These are phyloP conservation scores for Bungarus multicinctus DNA, from an alignment of 2,113 vertebrate genomes.

Conservation along the genomic window DNA sequence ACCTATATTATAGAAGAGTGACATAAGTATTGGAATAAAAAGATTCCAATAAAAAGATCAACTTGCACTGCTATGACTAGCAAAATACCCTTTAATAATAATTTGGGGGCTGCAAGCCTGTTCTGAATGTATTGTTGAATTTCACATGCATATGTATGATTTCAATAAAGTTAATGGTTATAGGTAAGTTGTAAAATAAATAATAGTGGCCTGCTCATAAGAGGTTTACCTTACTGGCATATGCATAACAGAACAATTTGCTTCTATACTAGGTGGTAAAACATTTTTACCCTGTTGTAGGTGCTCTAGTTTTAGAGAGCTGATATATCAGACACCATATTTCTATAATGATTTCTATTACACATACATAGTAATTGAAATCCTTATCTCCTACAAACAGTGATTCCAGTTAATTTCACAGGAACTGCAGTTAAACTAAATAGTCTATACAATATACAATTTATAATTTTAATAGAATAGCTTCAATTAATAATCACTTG, in stretches of 20 bases:
- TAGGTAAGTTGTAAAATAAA: conserved; percentile 1
- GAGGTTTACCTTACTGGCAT: not conserved
- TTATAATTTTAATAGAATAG: not conserved
- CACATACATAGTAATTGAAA: not conserved
- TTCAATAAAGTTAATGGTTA: not conserved
- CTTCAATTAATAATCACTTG: not conserved
- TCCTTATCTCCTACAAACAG: not conserved
- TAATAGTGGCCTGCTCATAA: not conserved
- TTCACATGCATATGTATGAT: not conserved
- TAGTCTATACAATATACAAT: not conserved
- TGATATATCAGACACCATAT: not conserved
- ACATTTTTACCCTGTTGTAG: not conserved
- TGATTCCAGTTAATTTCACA: not conserved
- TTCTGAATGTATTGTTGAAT: not conserved
- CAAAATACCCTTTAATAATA: not conserved
- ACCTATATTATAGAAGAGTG: not conserved
- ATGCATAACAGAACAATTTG: not conserved
- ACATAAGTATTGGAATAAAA: not conserved
- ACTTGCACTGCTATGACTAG: not conserved
- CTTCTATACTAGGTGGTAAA: not conserved
- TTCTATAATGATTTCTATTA: not conserved
- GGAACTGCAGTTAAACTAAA: not conserved
- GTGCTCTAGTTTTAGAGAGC: not conserved
- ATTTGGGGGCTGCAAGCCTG: not conserved
- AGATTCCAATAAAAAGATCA: not conserved